Evolutionary conservation across 2,888 invertebrate species (phyloP).

Genomic region (Aporophyla nigra): DNA sequence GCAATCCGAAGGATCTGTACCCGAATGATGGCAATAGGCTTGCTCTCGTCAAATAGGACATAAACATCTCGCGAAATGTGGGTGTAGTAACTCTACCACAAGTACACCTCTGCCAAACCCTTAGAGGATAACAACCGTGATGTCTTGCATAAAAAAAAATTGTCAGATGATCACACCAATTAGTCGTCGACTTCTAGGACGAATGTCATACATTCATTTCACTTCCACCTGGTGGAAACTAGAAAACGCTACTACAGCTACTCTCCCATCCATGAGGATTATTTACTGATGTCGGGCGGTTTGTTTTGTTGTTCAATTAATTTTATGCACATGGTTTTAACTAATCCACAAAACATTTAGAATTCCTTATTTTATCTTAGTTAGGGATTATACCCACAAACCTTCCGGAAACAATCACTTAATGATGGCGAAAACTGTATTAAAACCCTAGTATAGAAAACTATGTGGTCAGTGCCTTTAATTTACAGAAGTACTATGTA

Average conservation of each 20-base stretch:
- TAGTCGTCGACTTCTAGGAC: neutral
- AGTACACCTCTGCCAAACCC: neutral
- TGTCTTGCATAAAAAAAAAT: neutral
- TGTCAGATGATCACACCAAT: neutral
- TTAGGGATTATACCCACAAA: neutral
- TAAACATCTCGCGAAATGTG: no score
- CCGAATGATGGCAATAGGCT: neutral
- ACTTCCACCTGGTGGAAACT: conserved; percentile 42
- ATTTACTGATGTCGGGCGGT: neutral
- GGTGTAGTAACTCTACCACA: no score
- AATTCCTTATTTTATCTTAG: neutral
- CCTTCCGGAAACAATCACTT: neutral
- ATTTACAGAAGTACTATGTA: neutral
- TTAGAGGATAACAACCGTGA: neutral
- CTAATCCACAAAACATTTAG: neutral
- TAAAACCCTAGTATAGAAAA: no score
- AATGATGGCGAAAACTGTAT: neutral
- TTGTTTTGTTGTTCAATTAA: neutral
- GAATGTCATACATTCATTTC: neutral
- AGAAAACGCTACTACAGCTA: conserved; percentile 21
- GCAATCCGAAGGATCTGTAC: neutral
- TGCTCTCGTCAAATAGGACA: no score
- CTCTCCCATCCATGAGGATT: conserved; percentile 28
- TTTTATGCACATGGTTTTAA: neutral
- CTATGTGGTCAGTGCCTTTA: neutral